These are phyloP conservation scores for Typhlichthys eigenmanni DNA, from an alignment of 2,797 vertebrate genomes.

Conservation along the genomic window DNA sequence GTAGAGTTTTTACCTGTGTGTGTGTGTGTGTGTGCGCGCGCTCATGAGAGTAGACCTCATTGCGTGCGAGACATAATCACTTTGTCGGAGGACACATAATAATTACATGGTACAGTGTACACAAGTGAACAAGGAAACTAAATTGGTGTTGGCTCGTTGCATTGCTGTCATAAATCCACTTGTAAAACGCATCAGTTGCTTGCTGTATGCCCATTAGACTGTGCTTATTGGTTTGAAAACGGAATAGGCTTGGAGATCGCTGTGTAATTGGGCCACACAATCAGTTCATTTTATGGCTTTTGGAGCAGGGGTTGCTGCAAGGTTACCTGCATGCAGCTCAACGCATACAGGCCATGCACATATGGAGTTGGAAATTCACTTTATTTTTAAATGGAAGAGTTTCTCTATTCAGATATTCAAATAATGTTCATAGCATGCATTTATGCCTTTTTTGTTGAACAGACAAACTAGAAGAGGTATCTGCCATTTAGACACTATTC, in stretches of 20 bases:
- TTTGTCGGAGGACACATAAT: constrained; percentile 20
- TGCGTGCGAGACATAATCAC: constrained; percentile 12
- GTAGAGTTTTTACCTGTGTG: constrained; percentile 1
- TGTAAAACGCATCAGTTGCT: constrained; percentile 15
- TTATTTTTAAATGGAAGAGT: not conserved
- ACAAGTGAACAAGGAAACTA: constrained; percentile 19
- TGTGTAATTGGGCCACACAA: not conserved
- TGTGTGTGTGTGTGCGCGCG: not conserved
- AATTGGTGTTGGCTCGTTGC: constrained; percentile 18
- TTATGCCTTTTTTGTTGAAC: too few relatives aligned
- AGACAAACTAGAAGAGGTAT: too few relatives aligned
- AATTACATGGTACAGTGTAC: constrained; percentile 17
- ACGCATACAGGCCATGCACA: not conserved
- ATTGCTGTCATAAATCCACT: constrained; percentile 23
- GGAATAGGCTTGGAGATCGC: not conserved
- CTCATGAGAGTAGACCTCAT: not conserved
- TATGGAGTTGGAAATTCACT: not conserved
- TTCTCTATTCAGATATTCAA: too few relatives aligned
- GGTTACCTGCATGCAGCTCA: not conserved
- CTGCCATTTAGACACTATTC: too few relatives aligned
- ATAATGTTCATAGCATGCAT: too few relatives aligned
- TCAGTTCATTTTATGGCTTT: not conserved
- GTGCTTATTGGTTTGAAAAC: not conserved
- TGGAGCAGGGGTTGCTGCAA: too few relatives aligned
- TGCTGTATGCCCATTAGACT: not conserved